Evolutionary conservation across 2,888 invertebrate species (phyloP).

Genomic region (Acrocyrtus sp.): DNA sequence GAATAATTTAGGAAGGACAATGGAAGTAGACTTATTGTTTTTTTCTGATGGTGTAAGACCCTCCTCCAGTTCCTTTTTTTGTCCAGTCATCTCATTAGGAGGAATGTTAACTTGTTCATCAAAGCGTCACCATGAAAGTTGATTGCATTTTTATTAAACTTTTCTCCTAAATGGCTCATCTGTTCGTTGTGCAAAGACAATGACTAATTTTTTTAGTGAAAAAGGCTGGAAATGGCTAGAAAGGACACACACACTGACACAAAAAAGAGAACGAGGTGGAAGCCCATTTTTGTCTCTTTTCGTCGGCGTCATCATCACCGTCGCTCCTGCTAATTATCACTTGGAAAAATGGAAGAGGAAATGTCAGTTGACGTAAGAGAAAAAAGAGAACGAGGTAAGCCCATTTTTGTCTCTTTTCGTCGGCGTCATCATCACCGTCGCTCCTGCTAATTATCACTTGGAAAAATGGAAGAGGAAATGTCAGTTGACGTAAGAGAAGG

Average conservation of each 20-base stretch:
- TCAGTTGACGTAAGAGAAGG: conserved; percentile 16
- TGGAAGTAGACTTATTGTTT: neutral
- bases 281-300: neutral
- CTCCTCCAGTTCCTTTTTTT: neutral
- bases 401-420: neutral
- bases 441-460: conserved; percentile 24
- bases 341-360: conserved; percentile 9
- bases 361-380: conserved; percentile 34
- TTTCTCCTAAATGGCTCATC: too few species aligned
- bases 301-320: conserved; percentile 4
- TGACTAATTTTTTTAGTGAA: too few species aligned
- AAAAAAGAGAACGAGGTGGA: neutral
- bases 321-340: conserved; percentile 23
- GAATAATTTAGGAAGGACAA: neutral
- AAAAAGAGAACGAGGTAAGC: neutral
- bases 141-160: too few species aligned
- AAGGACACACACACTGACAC: too few species aligned
- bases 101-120: neutral
- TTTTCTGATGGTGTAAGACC: neutral
- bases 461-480: conserved; percentile 16
- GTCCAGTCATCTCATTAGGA: conserved; percentile 11
- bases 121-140: too few species aligned
- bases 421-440: conserved; percentile 8
- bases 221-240: too few species aligned
- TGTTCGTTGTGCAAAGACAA: too few species aligned